Percentiles rank a stretch among this genome's conserved stretches.
Conservation (phyloP, 1,140 invertebrate genomes). For the Gyrodactylus salaris region DNA sequence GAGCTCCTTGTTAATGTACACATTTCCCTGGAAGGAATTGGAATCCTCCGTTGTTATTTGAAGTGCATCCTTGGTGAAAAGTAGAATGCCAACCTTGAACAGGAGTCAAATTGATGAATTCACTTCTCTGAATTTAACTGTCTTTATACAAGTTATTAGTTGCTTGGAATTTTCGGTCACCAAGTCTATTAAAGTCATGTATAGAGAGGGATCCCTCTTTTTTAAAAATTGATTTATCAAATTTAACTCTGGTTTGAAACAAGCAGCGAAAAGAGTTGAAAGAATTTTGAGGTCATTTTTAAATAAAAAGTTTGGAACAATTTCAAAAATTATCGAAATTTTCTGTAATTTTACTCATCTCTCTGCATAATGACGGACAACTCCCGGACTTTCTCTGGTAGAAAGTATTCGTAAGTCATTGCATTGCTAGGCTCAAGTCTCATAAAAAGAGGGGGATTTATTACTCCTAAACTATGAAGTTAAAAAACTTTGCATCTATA, state of each 20-base stretch:
- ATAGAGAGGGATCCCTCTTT: too few species aligned
- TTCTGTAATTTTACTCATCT: not conserved
- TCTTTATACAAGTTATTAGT: not conserved
- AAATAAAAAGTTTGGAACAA: not conserved
- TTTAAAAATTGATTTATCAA: too few species aligned
- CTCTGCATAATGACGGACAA: not conserved
- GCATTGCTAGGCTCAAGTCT: too few species aligned
- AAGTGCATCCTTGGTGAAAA: not conserved
- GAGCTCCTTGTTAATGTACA: not conserved
- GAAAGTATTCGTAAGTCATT: not conserved
- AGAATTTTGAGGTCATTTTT: not conserved
- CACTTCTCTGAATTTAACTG: not conserved
- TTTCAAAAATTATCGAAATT: not conserved
- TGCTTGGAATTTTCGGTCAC: not conserved
- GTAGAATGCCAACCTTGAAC: not conserved
- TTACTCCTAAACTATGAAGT: too few species aligned
- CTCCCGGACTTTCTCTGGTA: not conserved
- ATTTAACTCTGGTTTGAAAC: not conserved
- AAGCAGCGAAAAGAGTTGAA: not conserved
- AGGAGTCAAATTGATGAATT: too few species aligned
- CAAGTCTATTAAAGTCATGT: not conserved
- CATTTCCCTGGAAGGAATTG: not conserved
- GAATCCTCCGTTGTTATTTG: not conserved
- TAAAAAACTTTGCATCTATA: too few species aligned
- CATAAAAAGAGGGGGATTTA: too few species aligned